Evolutionary conservation across 2,797 vertebrate genomes (phyloP).

Genomic region (Liparis tanakae): DNA sequence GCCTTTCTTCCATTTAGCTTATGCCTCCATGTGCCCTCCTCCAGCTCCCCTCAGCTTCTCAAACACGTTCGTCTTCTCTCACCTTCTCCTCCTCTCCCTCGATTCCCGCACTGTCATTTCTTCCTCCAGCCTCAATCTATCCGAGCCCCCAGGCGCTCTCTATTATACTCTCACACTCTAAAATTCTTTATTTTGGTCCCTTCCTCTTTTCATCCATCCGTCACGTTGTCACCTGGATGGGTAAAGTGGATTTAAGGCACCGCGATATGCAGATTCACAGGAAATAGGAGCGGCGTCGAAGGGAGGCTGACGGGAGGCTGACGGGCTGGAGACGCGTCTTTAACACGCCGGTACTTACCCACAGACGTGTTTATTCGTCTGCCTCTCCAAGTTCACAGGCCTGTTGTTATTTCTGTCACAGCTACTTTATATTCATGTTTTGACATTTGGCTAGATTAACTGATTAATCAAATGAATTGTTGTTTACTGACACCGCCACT

Average conservation of each 20-base stretch:
- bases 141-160: slow-evolving; percentile 23
- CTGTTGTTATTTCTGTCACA: slow-evolving; percentile 40
- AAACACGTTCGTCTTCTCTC: slow-evolving; percentile 36
- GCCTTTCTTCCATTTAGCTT: slow-evolving; percentile 57
- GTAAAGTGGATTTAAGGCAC: slow-evolving; percentile 23
- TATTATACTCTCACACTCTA: slow-evolving; percentile 12
- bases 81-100: slow-evolving; percentile 37
- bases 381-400: slow-evolving; percentile 30
- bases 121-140: slow-evolving; percentile 30
- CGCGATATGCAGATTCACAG: slow-evolving; percentile 53
- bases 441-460: slow-evolving; percentile 71
- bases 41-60: slow-evolving; percentile 21
- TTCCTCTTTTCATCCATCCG: slow-evolving; percentile 17
- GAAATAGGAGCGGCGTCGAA: slow-evolving; percentile 16
- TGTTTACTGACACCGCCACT: slow-evolving; percentile 70
- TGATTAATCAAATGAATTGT: slow-evolving; percentile 68
- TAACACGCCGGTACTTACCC: background rate
- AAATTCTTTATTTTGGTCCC: slow-evolving; percentile 23
- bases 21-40: slow-evolving; percentile 28
- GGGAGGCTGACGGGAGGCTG: slow-evolving; percentile 22
- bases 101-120: slow-evolving; percentile 47
- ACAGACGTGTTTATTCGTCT: slow-evolving; percentile 29
- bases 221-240: slow-evolving; percentile 28
- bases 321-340: slow-evolving; percentile 20
- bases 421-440: slow-evolving; percentile 65